phyloP scores from a whole-genome alignment of 1,140 invertebrate species.

The Centruroides sculpturatus region DNA sequence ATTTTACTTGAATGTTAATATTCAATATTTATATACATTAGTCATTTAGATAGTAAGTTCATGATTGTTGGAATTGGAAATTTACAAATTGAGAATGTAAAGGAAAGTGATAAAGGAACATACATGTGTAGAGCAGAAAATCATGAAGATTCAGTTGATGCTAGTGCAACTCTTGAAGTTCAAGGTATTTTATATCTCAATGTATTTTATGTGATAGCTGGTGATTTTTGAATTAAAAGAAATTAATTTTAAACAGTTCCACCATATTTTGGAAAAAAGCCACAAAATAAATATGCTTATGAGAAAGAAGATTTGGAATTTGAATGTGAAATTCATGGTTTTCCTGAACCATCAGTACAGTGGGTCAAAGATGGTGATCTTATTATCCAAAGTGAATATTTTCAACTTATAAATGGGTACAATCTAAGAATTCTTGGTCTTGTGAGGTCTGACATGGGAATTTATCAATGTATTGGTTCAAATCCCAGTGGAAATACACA shows the following conservation, averaged over 20 bases:
- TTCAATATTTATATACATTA: not conserved
- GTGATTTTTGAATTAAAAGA: no score
- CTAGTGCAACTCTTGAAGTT: slow-evolving; percentile 62
- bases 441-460: slow-evolving; percentile 68
- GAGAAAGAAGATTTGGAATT: slow-evolving; percentile 76
- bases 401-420: slow-evolving; percentile 48
- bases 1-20: no score
- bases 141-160: slow-evolving; percentile 71
- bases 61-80: slow-evolving; percentile 47
- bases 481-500: slow-evolving; percentile 76
- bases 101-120: slow-evolving; percentile 66
- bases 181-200: slow-evolving; percentile 40
- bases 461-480: slow-evolving; percentile 83
- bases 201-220: no score
- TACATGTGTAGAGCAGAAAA: slow-evolving; percentile 90
- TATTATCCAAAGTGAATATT: slow-evolving; percentile 76
- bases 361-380: slow-evolving; percentile 70
- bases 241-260: slow-evolving; percentile 34
- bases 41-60: slow-evolving; percentile 34
- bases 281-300: slow-evolving; percentile 50
- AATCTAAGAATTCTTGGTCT: slow-evolving; percentile 83
- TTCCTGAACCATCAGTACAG: slow-evolving; percentile 68
- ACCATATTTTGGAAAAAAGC: slow-evolving; percentile 56
- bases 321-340: slow-evolving; percentile 62
- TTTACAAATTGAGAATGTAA: slow-evolving; percentile 54